Evolutionary conservation across 2,888 invertebrate species (phyloP).

Genomic region (Acheta domesticus): DNA sequence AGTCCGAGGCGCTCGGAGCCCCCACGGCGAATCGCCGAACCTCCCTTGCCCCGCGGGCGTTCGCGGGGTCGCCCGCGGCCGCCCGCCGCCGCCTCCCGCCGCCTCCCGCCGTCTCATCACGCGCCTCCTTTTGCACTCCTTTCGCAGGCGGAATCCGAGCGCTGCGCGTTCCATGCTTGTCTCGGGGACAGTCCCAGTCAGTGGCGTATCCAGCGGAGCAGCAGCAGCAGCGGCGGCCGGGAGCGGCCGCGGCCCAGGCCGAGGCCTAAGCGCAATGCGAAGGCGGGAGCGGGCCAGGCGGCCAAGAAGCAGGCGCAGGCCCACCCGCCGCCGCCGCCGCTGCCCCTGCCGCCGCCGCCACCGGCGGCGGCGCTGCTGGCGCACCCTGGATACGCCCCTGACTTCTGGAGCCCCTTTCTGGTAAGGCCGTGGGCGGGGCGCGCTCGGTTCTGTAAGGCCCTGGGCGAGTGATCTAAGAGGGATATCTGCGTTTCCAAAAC

Average conservation of each 20-base stretch:
- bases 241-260: conserved; percentile 27
- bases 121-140: background rate
- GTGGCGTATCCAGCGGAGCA: conserved; percentile 51
- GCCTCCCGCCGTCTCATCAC: background rate
- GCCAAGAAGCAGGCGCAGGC: background rate
- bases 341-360: conserved; percentile 46
- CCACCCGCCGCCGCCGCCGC: background rate
- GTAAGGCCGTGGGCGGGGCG: conserved; percentile 50
- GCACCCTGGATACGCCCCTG: conserved; percentile 69
- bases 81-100: too few relatives aligned
- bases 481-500: too few relatives aligned
- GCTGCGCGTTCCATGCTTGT: conserved; percentile 34
- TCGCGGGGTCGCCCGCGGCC: too few relatives aligned
- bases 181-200: conserved; percentile 46
- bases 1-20: too few relatives aligned
- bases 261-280: background rate
- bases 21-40: too few relatives aligned
- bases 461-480: too few relatives aligned
- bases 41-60: too few relatives aligned
- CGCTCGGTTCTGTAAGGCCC: too few relatives aligned
- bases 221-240: conserved; percentile 36
- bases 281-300: conserved; percentile 24
- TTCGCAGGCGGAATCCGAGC: conserved; percentile 6
- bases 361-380: conserved; percentile 51
- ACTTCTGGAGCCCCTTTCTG: conserved; percentile 62